phyloP scores from a whole-genome alignment of 2,113 vertebrate genomes.

The Megalops atlanticus region DNA sequence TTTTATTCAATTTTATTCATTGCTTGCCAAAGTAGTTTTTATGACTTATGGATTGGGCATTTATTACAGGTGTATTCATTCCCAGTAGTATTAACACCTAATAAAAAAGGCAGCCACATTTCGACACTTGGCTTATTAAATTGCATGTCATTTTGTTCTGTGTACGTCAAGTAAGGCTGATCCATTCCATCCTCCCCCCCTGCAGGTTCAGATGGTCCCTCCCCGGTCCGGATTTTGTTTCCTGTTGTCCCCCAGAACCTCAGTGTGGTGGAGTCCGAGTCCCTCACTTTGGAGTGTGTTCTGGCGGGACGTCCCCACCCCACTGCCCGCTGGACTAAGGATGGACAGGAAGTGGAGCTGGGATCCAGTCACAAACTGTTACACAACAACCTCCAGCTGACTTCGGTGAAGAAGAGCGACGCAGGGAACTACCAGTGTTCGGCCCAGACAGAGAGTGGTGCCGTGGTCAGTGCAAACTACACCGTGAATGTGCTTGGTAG shows the following conservation, averaged over 20 bases:
- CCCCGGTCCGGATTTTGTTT: constrained; percentile 71
- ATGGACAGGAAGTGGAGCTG: constrained; percentile 58
- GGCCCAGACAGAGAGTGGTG: constrained; percentile 59
- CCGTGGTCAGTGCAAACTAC: constrained; percentile 71
- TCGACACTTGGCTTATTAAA: background rate
- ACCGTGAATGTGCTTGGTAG: constrained; percentile 84
- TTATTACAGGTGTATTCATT: constrained; percentile 9
- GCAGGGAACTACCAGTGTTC: constrained; percentile 84
- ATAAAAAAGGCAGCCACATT: background rate
- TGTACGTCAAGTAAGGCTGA: background rate
- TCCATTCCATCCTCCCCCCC: background rate
- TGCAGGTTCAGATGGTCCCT: constrained; percentile 59
- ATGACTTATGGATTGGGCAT: background rate
- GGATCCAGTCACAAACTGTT: constrained; percentile 57
- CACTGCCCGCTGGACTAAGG: constrained; percentile 74
- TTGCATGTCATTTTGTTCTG: background rate
- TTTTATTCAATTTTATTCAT: background rate
- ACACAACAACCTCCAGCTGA: constrained; percentile 77
- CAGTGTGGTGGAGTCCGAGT: constrained; percentile 60
- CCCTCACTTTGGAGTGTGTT: constrained; percentile 85
- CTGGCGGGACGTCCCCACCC: constrained; percentile 64
- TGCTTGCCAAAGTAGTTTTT: background rate
- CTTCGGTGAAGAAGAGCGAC: constrained; percentile 59
- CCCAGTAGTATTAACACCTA: background rate
- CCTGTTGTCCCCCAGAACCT: constrained; percentile 65